Evolutionary conservation across 2,797 vertebrate species (phyloP), one percentile per base, ranked within the genome.

Genomic region (Phoxinus dragarum): DNA sequence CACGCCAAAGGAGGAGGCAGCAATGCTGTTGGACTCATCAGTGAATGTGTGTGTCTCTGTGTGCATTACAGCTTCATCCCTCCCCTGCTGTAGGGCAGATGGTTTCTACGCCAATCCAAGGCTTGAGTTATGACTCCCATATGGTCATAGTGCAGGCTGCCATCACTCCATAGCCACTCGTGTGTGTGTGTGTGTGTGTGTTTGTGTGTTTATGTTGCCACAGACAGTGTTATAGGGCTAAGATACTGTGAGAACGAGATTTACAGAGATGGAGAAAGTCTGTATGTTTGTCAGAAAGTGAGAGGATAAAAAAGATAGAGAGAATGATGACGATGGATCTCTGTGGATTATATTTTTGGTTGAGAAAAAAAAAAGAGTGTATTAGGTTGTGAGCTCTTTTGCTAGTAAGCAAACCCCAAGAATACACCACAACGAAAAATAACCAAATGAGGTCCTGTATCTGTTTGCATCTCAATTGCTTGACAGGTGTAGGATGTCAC

Each of bases 101-200:
- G 91, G 90, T 93, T 92, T 92, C 88, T 86, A 82, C 86, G 75
- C 89, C 90, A 92, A 93, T 90, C 86, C 56, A 67, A 86, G 66
- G 67, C 79, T 88, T 90, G 91, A 93, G 89, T 92, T 92, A 92
- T 88, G 87, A 83, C 88, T 91, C 85, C 93, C 93, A 94, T 94
- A 94, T 93, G 92, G 91, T 92, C 90, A 88, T 90, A 80, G 88
- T 88, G 86, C 89, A 86, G 80, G 79, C 84, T 84, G 87, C 81
- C 68, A 86, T 86, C 74, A 81, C 77, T 88, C 34, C 61, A 84
- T 72, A 84, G 23, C 73, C 64, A 40, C 49, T 54, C 52, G 1
- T 49, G 0, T 49, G 47, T 17, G 47, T 49, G 59, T 52, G 69
- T 78, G 80, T 77, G 71, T 68, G 72, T 88, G 42, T 78, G 49